phyloP scores from a whole-genome alignment of 2,888 invertebrate genomes.

The Acleris laterana region DNA sequence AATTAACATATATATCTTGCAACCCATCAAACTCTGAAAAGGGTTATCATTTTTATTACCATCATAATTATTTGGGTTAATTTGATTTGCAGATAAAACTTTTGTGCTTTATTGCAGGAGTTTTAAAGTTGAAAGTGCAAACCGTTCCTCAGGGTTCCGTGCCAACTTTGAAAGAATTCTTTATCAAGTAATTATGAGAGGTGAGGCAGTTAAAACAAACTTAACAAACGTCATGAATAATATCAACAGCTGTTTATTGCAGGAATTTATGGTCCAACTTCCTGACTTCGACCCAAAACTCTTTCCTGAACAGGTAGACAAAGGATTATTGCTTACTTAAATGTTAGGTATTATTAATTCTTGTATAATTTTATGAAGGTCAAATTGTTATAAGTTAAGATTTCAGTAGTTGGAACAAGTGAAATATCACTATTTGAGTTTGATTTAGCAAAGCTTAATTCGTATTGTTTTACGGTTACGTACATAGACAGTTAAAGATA shows the following conservation, averaged over 20 bases:
- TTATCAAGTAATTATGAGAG: slow-evolving; percentile 70
- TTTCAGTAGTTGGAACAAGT: too few relatives aligned
- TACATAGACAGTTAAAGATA: too few relatives aligned
- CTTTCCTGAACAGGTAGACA: slow-evolving; percentile 75
- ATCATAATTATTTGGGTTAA: slow-evolving; percentile 33
- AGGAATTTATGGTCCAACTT: slow-evolving; percentile 74
- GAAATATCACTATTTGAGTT: too few relatives aligned
- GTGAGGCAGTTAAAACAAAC: slow-evolving; percentile 72
- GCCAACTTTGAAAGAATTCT: slow-evolving; percentile 58
- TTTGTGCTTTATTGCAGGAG: slow-evolving; percentile 15
- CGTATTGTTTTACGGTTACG: too few relatives aligned
- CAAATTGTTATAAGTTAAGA: not conserved
- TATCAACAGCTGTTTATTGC: slow-evolving; percentile 78
- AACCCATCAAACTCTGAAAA: slow-evolving; percentile 9
- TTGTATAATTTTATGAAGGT: slow-evolving; percentile 45
- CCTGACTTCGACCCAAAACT: slow-evolving; percentile 69
- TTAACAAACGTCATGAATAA: slow-evolving; percentile 76
- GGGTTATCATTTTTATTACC: slow-evolving; percentile 29
- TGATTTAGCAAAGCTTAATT: too few relatives aligned
- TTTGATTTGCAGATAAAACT: slow-evolving; percentile 33
- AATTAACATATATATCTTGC: slow-evolving; percentile 4
- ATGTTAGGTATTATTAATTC: slow-evolving; percentile 58
- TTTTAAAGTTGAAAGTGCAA: slow-evolving; percentile 43
- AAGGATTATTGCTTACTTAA: slow-evolving; percentile 62
- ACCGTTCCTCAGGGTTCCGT: slow-evolving; percentile 47